Evolutionary conservation across 2,888 invertebrate genomes (phyloP).

Genomic region (Conchocele bisecta): DNA sequence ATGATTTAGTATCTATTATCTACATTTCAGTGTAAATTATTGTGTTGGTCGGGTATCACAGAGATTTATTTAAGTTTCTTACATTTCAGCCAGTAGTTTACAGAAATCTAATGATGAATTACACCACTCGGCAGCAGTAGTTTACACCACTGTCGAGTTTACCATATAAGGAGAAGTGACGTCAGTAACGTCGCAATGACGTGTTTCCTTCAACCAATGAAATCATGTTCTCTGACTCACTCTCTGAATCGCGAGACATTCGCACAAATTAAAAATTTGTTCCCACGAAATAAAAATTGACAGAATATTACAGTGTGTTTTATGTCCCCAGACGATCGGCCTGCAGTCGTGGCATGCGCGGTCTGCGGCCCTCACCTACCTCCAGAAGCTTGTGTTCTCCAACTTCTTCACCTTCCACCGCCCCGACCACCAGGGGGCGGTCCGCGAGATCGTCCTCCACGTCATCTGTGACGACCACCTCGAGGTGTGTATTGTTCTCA

Average conservation of each 20-base stretch:
- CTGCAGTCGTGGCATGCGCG: slow-evolving; percentile 84
- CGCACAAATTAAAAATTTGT: not conserved
- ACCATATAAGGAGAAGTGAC: too few relatives aligned
- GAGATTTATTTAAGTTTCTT: too few relatives aligned
- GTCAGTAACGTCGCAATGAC: too few relatives aligned
- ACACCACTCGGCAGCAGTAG: too few relatives aligned
- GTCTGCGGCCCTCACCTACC: slow-evolving; percentile 83
- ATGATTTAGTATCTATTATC: too few relatives aligned
- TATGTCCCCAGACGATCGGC: slow-evolving; percentile 72
- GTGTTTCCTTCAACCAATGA: too few relatives aligned
- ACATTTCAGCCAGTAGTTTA: too few relatives aligned
- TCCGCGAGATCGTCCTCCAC: slow-evolving; percentile 85
- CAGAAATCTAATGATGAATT: too few relatives aligned
- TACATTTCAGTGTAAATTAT: too few relatives aligned
- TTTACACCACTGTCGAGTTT: too few relatives aligned
- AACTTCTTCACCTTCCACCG: slow-evolving; percentile 84
- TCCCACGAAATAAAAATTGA: not conserved
- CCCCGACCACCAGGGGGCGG: slow-evolving; percentile 68
- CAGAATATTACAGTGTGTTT: not conserved
- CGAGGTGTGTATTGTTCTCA: slow-evolving; percentile 79
- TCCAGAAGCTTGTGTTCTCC: slow-evolving; percentile 84
- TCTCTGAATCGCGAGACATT: not conserved
- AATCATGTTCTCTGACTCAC: too few relatives aligned
- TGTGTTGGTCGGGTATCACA: too few relatives aligned
- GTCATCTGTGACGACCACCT: slow-evolving; percentile 81